Evolutionary conservation across 2,113 vertebrate genomes (phyloP).

Genomic region (Oplegnathus fasciatus): DNA sequence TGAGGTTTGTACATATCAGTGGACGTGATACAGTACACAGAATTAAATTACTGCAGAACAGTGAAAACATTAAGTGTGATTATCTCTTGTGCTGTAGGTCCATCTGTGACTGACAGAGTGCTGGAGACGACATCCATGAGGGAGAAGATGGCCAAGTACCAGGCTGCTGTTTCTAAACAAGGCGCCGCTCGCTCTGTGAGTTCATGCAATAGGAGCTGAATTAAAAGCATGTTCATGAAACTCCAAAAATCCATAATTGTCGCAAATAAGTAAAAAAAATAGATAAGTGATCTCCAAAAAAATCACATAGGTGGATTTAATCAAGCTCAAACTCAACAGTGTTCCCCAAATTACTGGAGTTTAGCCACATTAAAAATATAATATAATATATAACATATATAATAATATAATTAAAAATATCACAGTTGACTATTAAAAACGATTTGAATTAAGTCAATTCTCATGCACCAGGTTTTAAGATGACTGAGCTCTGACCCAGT

Average conservation of each 20-base stretch:
- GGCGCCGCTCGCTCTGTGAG: conserved; percentile 70
- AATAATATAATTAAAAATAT: too few species aligned
- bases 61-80: background rate
- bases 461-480: background rate
- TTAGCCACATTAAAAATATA: background rate
- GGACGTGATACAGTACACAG: background rate
- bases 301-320: background rate
- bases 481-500: background rate
- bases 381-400: too few species aligned
- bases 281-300: too few species aligned
- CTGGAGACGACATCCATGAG: conserved; percentile 88
- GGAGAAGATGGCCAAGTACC: conserved; percentile 95
- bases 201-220: background rate
- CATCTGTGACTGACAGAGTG: conserved; percentile 72
- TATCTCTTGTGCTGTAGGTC: conserved; percentile 55
- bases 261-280: background rate
- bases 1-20: background rate
- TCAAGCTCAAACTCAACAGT: background rate
- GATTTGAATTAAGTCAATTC: background rate
- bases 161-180: conserved; percentile 92
- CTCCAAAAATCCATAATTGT: background rate
- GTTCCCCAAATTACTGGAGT: background rate
- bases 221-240: background rate
- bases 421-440: background rate
- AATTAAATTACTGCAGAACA: background rate